A percentile compares a stretch with the other conserved stretches of the same genome.
These are phyloP conservation scores for Paracentrotus lividus DNA, from an alignment of 53 echinoderm and acorn worm genomes.

Conservation along the genomic window DNA sequence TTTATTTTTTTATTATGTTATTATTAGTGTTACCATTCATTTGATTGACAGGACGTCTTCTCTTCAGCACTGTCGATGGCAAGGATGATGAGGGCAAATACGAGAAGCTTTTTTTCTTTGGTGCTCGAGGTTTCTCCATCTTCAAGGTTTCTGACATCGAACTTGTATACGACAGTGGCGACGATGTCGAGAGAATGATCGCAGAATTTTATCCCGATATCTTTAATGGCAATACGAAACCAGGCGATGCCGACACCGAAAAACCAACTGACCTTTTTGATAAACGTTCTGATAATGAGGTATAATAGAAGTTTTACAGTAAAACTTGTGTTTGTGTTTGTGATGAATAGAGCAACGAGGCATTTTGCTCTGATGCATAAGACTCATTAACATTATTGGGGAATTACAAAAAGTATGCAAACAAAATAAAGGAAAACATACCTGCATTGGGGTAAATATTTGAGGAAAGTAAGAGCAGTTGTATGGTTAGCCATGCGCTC, in stretches of 20 bases:
- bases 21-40: too few species aligned
- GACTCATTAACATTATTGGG: too few species aligned
- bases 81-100: slow-evolving; percentile 57
- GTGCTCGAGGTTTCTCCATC: slow-evolving; percentile 72
- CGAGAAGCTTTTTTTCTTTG: slow-evolving; percentile 58
- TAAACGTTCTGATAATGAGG: slow-evolving; percentile 73
- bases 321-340: too few species aligned
- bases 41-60: slow-evolving; percentile 81
- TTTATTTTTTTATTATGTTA: too few species aligned
- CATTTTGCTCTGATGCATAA: too few species aligned
- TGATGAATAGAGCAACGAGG: too few species aligned
- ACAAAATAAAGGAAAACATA: too few species aligned
- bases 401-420: too few species aligned
- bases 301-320: too few species aligned
- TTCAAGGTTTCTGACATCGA: slow-evolving; percentile 44
- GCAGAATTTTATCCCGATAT: slow-evolving; percentile 65
- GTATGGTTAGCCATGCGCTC: too few species aligned
- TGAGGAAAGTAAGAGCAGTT: too few species aligned
- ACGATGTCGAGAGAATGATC: slow-evolving; percentile 74
- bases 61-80: slow-evolving; percentile 74
- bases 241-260: slow-evolving; percentile 38
- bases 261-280: slow-evolving; percentile 65
- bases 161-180: slow-evolving; percentile 74
- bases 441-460: too few species aligned
- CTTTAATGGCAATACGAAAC: slow-evolving; percentile 75